Conservation (phyloP, 2,113 vertebrate genomes). For the human (Homo sapiens) region GRCh38 chr21:42980501-42981000, state of each 20-base stretch:
- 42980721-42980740: too few species aligned
- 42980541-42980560: rapidly evolving
- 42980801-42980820: not conserved
- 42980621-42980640: not conserved
- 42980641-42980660: not conserved
- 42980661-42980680: not conserved
- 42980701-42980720: not conserved
- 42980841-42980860: not conserved
- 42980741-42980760: not conserved
- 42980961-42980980: not conserved
- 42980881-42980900: not conserved
- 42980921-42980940: not conserved
- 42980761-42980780: not conserved
- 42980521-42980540: not conserved
- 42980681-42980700: not conserved
- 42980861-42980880: not conserved
- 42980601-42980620: not conserved
- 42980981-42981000: not conserved
- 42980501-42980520: not conserved
- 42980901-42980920: not conserved
- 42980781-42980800: not conserved
- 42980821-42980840: not conserved
- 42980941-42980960: not conserved
- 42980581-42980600: not conserved
- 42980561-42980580: not conserved